phyloP scores from a whole-genome alignment of 2,113 vertebrate genomes.

The Meleagris gallopavo region DNA sequence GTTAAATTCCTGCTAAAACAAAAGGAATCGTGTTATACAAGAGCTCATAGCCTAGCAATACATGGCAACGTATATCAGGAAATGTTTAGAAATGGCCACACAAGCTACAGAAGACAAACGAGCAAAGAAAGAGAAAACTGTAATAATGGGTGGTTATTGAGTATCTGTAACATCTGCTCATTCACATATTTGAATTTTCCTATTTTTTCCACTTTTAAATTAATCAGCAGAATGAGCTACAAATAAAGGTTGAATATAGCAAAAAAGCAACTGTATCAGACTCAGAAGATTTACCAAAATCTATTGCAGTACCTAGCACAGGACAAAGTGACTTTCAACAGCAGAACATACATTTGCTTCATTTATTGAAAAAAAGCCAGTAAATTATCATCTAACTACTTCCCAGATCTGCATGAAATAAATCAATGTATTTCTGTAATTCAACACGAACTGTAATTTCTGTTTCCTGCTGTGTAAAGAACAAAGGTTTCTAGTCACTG shows the following conservation, averaged over 20 bases:
- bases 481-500: conserved; percentile 22
- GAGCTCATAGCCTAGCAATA: not conserved
- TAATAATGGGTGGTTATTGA: not conserved
- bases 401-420: not conserved
- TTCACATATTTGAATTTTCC: not conserved
- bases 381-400: not conserved
- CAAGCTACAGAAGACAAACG: not conserved
- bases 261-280: not conserved
- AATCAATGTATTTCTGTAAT: not conserved
- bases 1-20: not conserved
- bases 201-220: not conserved
- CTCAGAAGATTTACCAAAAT: not conserved
- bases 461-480: not conserved
- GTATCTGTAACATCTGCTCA: not conserved
- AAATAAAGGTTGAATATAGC: not conserved
- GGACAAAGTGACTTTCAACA: not conserved
- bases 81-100: not conserved
- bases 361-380: not conserved
- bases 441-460: not conserved
- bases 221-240: not conserved
- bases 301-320: not conserved
- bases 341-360: not conserved
- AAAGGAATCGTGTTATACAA: not conserved
- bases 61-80: not conserved
- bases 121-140: not conserved